phyloP scores from a whole-genome alignment of 2,888 invertebrate species.

The Ochropacha duplaris region DNA sequence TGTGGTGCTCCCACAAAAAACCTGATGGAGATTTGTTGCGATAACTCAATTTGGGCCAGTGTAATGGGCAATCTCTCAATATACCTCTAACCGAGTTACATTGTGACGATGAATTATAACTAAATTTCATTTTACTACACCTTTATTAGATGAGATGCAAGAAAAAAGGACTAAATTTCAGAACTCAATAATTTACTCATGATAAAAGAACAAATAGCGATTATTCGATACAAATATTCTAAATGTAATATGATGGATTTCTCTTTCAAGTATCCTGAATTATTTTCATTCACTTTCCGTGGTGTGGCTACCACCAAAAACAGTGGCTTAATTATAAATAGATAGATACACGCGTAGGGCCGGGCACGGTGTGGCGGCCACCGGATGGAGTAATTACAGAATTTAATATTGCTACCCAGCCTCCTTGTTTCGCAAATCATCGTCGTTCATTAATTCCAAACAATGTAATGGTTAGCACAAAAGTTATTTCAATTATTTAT shows the following conservation, averaged over 20 bases:
- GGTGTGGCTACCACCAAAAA: not conserved
- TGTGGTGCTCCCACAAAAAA: conserved; percentile 36
- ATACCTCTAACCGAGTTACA: conserved; percentile 30
- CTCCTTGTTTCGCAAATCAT: conserved; percentile 77
- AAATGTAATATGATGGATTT: too few species aligned
- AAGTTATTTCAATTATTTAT: conserved; percentile 21
- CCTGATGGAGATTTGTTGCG: conserved; percentile 29
- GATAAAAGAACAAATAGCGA: too few species aligned
- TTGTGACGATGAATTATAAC: conserved; percentile 13
- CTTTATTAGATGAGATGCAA: not conserved
- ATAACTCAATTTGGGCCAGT: conserved; percentile 52
- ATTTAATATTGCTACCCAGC: conserved; percentile 57
- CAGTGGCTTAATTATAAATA: conserved; percentile 14
- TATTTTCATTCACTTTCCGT: too few species aligned
- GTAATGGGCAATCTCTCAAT: conserved; percentile 28
- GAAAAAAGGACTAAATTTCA: too few species aligned
- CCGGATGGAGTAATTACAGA: conserved; percentile 58
- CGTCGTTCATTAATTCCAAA: conserved; percentile 65
- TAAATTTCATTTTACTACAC: not conserved
- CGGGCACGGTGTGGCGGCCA: conserved; percentile 36
- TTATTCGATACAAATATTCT: too few species aligned
- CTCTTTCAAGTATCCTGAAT: too few species aligned
- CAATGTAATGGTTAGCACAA: conserved; percentile 39
- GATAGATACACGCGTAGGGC: conserved; percentile 25
- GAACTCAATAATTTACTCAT: too few species aligned